Conservation (phyloP, 1,140 invertebrate species). For the Adoxophyes honmai region DNA sequence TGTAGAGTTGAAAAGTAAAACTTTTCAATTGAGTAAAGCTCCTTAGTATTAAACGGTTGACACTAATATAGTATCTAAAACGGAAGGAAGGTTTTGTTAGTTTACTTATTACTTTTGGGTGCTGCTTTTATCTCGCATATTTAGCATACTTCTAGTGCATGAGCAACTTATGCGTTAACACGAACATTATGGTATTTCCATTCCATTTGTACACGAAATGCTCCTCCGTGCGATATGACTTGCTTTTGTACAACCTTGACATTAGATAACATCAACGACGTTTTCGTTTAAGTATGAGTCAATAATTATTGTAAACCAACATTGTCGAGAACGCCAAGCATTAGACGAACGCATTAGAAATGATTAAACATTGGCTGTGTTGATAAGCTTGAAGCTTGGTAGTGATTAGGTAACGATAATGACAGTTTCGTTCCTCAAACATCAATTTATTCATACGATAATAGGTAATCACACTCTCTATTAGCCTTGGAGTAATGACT, state of each 20-base stretch:
- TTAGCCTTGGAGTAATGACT: slow-evolving; percentile 52
- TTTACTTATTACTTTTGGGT: no score
- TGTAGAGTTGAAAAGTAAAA: no score
- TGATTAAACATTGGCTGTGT: slow-evolving; percentile 8
- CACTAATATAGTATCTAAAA: no score
- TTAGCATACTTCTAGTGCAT: no score
- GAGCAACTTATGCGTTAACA: no score
- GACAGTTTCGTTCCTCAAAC: slow-evolving; percentile 27
- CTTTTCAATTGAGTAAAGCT: no score
- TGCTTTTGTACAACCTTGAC: slow-evolving; percentile 3
- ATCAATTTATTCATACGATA: slow-evolving; percentile 19
- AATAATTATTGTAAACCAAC: slow-evolving; percentile 6
- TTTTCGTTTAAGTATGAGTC: slow-evolving; percentile 11
- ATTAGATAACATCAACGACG: slow-evolving; percentile 10
- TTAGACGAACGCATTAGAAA: slow-evolving; percentile 3
- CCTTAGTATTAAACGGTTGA: no score
- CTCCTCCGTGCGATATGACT: slow-evolving; percentile 1
- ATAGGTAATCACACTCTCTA: slow-evolving; percentile 20
- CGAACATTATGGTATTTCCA: no score
- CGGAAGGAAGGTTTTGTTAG: no score
- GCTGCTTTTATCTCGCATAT: no score
- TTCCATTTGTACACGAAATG: not conserved
- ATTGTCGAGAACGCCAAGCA: slow-evolving; percentile 1
- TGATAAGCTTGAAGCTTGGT: slow-evolving; percentile 22
- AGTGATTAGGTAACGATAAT: slow-evolving; percentile 33